Percentiles rank a stretch among this genome's conserved stretches.
Conservation (phyloP, 2,797 vertebrate species). For the Pangasius mekongensis region DNA sequence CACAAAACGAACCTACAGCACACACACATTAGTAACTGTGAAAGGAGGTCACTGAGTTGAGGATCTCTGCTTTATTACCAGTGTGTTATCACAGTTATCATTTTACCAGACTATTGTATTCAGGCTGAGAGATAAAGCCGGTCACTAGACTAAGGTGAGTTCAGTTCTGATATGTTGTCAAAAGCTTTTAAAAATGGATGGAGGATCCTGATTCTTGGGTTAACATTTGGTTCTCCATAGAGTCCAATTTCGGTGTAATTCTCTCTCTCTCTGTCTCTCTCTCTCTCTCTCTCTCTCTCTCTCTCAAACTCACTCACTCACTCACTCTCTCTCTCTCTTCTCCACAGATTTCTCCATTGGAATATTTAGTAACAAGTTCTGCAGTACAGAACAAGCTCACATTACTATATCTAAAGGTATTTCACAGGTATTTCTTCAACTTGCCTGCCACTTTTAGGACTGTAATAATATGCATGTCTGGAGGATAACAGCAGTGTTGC, state of each 20-base stretch:
- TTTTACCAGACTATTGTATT: background rate
- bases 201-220: too few species aligned
- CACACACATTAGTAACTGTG: background rate
- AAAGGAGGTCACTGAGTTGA: slow-evolving; percentile 1
- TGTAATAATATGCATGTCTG: background rate
- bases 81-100: background rate
- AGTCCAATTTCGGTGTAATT: background rate
- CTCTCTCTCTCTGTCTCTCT: background rate
- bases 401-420: background rate
- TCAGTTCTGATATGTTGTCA: background rate
- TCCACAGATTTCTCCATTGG: background rate
- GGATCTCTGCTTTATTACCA: slow-evolving; percentile 12
- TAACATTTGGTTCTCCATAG: background rate
- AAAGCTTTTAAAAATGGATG: background rate
- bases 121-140: background rate
- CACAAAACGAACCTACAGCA: background rate
- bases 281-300: background rate
- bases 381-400: background rate
- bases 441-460: background rate
- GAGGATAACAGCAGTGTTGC: background rate
- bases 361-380: background rate
- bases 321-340: too few species aligned
- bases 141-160: background rate
- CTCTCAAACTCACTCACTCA: too few species aligned
- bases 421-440: background rate